Evolutionary conservation across 2,888 invertebrate genomes (phyloP).

Genomic region (Sinhomidia bicolor): DNA sequence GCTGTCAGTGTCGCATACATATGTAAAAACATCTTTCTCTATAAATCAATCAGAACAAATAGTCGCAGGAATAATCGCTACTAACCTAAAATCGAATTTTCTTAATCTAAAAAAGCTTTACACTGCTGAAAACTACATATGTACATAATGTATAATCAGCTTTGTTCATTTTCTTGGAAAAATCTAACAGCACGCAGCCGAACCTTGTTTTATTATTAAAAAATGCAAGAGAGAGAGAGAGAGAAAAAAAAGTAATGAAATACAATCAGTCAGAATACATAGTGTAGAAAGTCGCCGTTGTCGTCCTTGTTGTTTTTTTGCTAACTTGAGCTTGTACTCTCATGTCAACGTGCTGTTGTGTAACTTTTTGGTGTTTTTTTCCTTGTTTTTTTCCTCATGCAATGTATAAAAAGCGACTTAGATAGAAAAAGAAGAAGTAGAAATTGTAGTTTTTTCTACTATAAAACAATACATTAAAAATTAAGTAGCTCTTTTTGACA

Average conservation of each 20-base stretch:
- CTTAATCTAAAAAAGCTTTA: no score
- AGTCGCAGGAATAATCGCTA: not conserved
- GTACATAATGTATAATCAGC: no score
- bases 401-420: not conserved
- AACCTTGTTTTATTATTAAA: not conserved
- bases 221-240: not conserved
- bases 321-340: not conserved
- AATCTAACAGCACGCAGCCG: not conserved
- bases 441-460: not conserved
- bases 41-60: conserved; percentile 7
- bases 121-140: no score
- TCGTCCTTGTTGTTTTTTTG: not conserved
- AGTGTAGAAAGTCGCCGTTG: conserved; percentile 9
- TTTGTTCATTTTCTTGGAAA: not conserved
- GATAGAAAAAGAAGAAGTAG: not conserved
- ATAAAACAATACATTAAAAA: conserved; percentile 40
- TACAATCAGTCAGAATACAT: not conserved
- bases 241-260: not conserved
- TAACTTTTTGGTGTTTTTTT: not conserved
- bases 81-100: not conserved
- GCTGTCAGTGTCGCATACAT: not conserved
- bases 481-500: conserved; percentile 51
- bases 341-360: conserved; percentile 19
- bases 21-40: not conserved
- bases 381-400: conserved; percentile 16